phyloP scores from a whole-genome alignment of 2,797 vertebrate species.

The Oophaga sylvatica region DNA sequence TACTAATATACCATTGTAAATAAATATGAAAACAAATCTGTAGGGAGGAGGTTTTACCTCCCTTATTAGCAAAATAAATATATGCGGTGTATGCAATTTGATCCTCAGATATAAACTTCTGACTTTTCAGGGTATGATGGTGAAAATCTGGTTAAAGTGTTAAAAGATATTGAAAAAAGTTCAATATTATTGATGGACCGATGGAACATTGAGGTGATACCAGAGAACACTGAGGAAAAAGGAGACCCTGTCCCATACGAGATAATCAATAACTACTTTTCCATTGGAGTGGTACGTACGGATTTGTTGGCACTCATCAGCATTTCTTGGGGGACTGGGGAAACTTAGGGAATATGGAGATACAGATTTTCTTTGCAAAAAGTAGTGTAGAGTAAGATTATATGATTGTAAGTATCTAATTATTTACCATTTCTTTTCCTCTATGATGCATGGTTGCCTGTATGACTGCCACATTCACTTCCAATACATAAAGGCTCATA shows the following conservation, averaged over 20 bases:
- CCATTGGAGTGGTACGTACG: conserved; percentile 89
- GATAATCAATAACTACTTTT: conserved; percentile 98
- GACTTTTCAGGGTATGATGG: conserved; percentile 85
- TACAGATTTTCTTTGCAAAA: background rate
- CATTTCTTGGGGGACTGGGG: background rate
- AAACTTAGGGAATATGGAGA: background rate
- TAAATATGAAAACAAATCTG: background rate
- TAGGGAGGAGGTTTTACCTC: background rate
- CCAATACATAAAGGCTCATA: too few species aligned
- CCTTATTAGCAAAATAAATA: background rate
- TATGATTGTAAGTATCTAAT: background rate
- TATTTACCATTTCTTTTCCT: background rate
- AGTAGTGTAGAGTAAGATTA: background rate
- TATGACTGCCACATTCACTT: too few species aligned
- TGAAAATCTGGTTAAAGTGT: conserved; percentile 81
- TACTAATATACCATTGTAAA: background rate
- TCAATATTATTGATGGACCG: conserved; percentile 83
- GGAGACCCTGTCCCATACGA: conserved; percentile 90
- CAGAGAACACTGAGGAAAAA: conserved; percentile 76
- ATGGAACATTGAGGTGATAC: conserved; percentile 86
- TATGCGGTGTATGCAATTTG: background rate
- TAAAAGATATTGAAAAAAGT: conserved; percentile 84
- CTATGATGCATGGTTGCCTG: too few species aligned
- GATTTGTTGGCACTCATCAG: background rate
- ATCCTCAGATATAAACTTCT: background rate